A percentile compares a stretch with the other conserved stretches of the same genome.
Evolutionary conservation across 2,113 vertebrate genomes (phyloP).

Genomic region (Dromiciops gliroides): DNA sequence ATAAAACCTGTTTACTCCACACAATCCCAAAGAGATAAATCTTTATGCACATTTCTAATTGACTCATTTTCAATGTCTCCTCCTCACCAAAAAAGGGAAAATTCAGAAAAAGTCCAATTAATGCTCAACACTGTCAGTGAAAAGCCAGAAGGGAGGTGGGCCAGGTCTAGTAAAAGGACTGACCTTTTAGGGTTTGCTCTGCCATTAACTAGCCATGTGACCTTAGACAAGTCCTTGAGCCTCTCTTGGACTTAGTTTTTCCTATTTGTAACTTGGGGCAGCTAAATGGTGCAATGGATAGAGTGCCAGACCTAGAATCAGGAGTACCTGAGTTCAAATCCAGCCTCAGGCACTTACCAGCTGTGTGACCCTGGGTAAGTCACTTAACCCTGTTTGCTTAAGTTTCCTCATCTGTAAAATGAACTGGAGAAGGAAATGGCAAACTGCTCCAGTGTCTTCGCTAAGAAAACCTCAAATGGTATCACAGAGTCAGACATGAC

Average conservation of each 20-base stretch:
- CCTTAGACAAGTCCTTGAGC: neutral
- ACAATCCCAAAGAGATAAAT: neutral
- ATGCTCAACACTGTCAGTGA: neutral
- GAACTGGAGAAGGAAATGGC: neutral
- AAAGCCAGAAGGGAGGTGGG: neutral
- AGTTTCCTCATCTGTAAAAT: neutral
- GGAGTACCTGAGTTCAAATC: neutral
- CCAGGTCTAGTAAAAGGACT: neutral
- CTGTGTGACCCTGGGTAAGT: neutral
- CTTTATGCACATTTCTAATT: neutral
- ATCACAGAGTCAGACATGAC: neutral
- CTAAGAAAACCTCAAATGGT: neutral
- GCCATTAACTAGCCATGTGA: neutral
- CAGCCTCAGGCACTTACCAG: neutral
- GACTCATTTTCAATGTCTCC: neutral
- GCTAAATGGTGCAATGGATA: neutral
- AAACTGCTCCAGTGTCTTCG: neutral
- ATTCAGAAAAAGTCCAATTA: neutral
- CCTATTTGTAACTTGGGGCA: neutral
- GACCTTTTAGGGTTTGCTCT: neutral
- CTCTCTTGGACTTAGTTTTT: neutral
- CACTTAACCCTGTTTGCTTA: neutral
- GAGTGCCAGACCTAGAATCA: too few species aligned
- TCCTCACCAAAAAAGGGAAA: neutral
- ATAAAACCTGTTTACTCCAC: neutral